phyloP scores from a whole-genome alignment of 2,888 invertebrate genomes.

The Dimorphilus gyrociliatus region DNA sequence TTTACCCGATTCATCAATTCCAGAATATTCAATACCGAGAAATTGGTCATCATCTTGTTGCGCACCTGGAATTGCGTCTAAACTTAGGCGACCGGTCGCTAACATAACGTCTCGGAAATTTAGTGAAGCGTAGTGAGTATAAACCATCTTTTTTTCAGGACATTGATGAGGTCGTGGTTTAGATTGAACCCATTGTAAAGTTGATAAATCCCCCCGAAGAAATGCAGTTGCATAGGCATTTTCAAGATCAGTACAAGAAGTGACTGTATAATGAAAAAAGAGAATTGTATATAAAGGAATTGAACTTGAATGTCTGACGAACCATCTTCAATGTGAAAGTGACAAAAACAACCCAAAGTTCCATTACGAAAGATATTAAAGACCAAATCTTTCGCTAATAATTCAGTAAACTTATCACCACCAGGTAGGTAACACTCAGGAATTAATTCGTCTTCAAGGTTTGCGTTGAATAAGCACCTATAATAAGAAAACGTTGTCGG shows the following conservation, averaged over 20 bases:
- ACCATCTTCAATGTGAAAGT: not conserved
- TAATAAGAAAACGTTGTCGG: no score
- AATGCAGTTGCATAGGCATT: conserved; percentile 82
- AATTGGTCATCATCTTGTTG: not conserved
- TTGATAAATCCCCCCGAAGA: conserved; percentile 72
- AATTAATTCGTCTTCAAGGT: no score
- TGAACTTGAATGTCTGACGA: not conserved
- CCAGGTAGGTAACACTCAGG: not conserved
- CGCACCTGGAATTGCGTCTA: conserved; percentile 73
- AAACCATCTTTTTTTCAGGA: no score
- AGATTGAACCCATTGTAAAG: conserved; percentile 74
- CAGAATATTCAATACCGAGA: conserved; percentile 33
- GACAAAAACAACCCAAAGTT: not conserved
- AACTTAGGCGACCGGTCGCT: conserved; percentile 73
- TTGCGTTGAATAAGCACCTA: no score
- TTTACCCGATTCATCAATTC: no score
- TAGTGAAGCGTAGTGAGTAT: conserved; percentile 71
- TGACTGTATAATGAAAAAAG: no score
- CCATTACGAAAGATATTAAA: not conserved
- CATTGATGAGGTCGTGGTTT: conserved; percentile 44
- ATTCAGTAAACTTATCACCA: not conserved
- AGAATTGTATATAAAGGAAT: no score
- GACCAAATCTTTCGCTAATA: not conserved
- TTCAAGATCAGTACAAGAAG: conserved; percentile 50
- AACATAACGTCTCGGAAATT: conserved; percentile 94